Evolutionary conservation across 2,113 vertebrate species (phyloP), one percentile per base, ranked within the genome.

Genomic region (Polypterus senegalus): DNA sequence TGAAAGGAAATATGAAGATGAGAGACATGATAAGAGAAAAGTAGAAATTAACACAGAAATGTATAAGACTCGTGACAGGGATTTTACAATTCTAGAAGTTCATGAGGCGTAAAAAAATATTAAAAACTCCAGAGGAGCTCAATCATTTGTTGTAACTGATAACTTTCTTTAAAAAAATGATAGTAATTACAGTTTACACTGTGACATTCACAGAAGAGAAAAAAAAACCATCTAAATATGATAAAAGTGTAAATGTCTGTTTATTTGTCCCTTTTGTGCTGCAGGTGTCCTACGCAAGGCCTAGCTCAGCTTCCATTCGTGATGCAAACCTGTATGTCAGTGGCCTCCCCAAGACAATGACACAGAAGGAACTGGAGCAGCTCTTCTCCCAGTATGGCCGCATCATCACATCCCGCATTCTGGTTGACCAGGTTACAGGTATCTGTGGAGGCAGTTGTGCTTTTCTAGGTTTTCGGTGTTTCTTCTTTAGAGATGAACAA

Each of bases 381-480:
- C 91, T 99, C 71, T 99, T 99, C 83, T 99, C 96, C 65, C 96
- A 99, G 85, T 99, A 99, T 8, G 96, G 96, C 70, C 95, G 96
- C 76, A 99, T 99, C 86, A 99, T 99, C 89, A 99, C 95, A 83
- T 98, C 95, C 73, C 89, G 95, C 73, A 98, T 98, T 90, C 92
- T 99, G 72, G 96, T 99, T 75, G 96, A 98, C 89, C 96, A 99
- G 92, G 96, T 99, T 86, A 99, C 96, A 97, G 96, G 92, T 96
- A 87, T 86, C 77, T 75, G 78, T 80, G 79, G 79, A 10, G 76
- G 69, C 70, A 75, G 70, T 73, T 61, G 69, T 76, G 79, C 69
- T 27, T 27, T 27, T 27, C 27, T 27, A 27, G 1, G 27, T 27
- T 27, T 27, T 27, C 27, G 1, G 27, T 27, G 27, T 27, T 27